These are phyloP conservation scores for Tanytarsus gracilentus DNA, from an alignment of 2,888 invertebrate genomes.

Conservation along the genomic window DNA sequence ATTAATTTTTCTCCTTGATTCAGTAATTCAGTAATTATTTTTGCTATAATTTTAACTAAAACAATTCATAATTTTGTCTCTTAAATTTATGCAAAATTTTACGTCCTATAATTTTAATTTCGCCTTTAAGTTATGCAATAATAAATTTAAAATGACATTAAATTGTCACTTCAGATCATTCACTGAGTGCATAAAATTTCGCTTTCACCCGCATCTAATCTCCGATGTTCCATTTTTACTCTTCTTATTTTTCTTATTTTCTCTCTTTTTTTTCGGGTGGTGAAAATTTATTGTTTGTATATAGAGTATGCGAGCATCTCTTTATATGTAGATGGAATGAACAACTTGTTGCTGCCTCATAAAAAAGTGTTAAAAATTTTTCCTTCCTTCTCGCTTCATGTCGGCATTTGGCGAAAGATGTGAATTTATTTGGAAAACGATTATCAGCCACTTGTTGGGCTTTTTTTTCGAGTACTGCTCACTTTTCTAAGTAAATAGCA, in stretches of 20 bases:
- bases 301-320: not conserved
- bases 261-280: not conserved
- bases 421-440: not conserved
- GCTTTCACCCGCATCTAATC: not conserved
- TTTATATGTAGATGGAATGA: not conserved
- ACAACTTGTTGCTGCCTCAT: conserved; percentile 14
- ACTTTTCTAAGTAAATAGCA: too few species aligned
- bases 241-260: not conserved
- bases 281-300: conserved; percentile 24
- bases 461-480: too few species aligned
- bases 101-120: too few species aligned
- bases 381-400: not conserved
- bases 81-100: too few species aligned
- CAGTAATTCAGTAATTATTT: too few species aligned
- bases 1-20: too few species aligned
- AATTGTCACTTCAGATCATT: too few species aligned
- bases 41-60: too few species aligned
- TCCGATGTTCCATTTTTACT: conserved; percentile 21
- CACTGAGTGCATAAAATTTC: not conserved
- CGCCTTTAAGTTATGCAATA: too few species aligned
- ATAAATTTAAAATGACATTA: too few species aligned
- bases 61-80: too few species aligned
- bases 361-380: not conserved
- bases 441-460: too few species aligned
- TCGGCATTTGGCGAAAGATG: not conserved